phyloP scores from a whole-genome alignment of 2,797 vertebrate species.

The Betta splendens region DNA sequence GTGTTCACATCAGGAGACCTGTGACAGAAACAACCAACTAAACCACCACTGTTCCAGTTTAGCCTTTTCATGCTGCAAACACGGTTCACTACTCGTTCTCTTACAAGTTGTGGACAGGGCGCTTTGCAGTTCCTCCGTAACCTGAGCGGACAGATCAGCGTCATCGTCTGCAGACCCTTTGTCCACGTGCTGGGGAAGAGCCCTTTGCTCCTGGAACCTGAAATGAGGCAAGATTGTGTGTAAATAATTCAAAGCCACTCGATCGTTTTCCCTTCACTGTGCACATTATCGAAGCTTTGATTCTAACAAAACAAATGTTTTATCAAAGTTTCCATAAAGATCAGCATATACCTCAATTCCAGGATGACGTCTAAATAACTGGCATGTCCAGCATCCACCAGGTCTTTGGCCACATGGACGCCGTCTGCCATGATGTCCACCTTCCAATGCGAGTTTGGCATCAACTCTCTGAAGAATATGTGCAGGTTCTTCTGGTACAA shows the following conservation, averaged over 20 bases:
- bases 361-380: slow-evolving; percentile 67
- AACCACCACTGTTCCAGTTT: no score
- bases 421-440: slow-evolving; percentile 79
- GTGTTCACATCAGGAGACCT: slow-evolving; percentile 55
- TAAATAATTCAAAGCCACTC: no score
- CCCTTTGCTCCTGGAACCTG: slow-evolving; percentile 52
- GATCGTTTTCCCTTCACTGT: no score
- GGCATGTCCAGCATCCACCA: slow-evolving; percentile 78
- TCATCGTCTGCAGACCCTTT: slow-evolving; percentile 23
- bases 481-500: slow-evolving; percentile 78
- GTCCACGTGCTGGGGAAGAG: not conserved
- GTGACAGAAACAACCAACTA: slow-evolving; percentile 5
- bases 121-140: slow-evolving; percentile 10
- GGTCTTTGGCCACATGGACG: slow-evolving; percentile 72
- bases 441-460: slow-evolving; percentile 77
- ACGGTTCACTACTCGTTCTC: not conserved
- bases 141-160: slow-evolving; percentile 3
- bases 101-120: no score
- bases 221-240: not conserved
- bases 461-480: slow-evolving; percentile 79
- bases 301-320: no score
- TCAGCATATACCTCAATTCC: slow-evolving; percentile 60
- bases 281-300: no score
- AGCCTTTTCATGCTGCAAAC: no score
- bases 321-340: no score